A percentile compares a stretch with the other conserved stretches of the same genome.
Conservation (phyloP, 2,888 invertebrate species). For the Cerceris ruficornis region DNA sequence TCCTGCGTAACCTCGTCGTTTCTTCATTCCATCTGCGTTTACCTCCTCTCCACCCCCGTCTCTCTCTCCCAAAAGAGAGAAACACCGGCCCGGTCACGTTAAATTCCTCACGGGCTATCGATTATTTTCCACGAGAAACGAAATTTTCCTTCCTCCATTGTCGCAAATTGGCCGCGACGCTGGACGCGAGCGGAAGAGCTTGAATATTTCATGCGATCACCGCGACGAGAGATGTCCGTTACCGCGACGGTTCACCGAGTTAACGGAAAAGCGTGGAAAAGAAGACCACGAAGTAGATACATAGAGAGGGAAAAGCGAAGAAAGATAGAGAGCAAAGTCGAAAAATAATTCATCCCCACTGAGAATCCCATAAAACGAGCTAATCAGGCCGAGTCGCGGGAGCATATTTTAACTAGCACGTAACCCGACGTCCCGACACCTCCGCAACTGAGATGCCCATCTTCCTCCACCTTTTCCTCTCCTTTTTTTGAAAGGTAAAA, state of each 20-base stretch:
- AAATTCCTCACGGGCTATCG: slow-evolving; percentile 49
- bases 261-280: too few relatives aligned
- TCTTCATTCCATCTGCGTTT: slow-evolving; percentile 48
- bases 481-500: slow-evolving; percentile 24
- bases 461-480: neutral
- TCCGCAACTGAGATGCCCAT: neutral
- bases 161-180: too few relatives aligned
- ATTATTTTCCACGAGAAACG: slow-evolving; percentile 34
- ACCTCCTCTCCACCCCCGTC: too few relatives aligned
- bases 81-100: slow-evolving; percentile 33
- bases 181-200: too few relatives aligned
- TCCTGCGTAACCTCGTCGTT: slow-evolving; percentile 41
- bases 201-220: too few relatives aligned
- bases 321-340: neutral
- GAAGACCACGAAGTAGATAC: neutral
- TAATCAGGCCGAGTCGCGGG: slow-evolving; percentile 19
- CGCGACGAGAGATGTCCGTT: neutral
- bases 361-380: slow-evolving; percentile 16
- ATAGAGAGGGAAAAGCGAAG: neutral
- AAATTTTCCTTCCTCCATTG: too few relatives aligned
- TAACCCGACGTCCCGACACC: slow-evolving; percentile 24
- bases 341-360: neutral
- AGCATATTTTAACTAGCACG: slow-evolving; percentile 45
- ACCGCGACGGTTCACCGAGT: neutral
- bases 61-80: slow-evolving; percentile 27